These are phyloP conservation scores for Drepanosiphum platanoidis DNA, from an alignment of 2,888 invertebrate species.

Conservation along the genomic window DNA sequence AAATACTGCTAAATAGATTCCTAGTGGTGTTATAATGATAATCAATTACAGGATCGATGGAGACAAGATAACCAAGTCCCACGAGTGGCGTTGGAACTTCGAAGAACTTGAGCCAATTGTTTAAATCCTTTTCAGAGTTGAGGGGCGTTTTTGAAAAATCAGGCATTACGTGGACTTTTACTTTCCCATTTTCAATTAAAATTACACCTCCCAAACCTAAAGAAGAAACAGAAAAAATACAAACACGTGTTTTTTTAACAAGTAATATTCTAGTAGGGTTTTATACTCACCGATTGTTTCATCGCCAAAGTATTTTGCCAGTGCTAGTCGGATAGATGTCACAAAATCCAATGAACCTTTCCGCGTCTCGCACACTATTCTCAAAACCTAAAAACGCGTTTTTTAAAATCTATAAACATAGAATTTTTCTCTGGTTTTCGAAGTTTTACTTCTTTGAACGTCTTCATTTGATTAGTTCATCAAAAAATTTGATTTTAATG, in stretches of 20 bases:
- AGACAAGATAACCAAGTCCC: slow-evolving; percentile 87
- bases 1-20: neutral
- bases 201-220: slow-evolving; percentile 90
- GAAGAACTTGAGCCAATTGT: slow-evolving; percentile 90
- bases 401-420: too few species aligned
- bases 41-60: slow-evolving; percentile 79
- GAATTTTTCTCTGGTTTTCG: too few species aligned
- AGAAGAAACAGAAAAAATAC: too few species aligned
- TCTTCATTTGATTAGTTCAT: too few species aligned
- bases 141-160: slow-evolving; percentile 85
- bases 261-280: neutral
- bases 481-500: too few species aligned
- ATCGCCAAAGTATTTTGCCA: slow-evolving; percentile 75
- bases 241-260: too few species aligned
- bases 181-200: slow-evolving; percentile 82
- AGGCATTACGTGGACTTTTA: slow-evolving; percentile 94
- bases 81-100: slow-evolving; percentile 90
- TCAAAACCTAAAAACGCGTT: slow-evolving; percentile 73
- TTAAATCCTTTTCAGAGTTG: slow-evolving; percentile 77
- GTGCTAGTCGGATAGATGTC: slow-evolving; percentile 78
- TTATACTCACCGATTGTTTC: slow-evolving; percentile 74
- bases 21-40: neutral
- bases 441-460: too few species aligned
- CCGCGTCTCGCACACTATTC: slow-evolving; percentile 79
- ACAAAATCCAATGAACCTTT: slow-evolving; percentile 82